phyloP scores from a whole-genome alignment of 2,797 vertebrate genomes.

The Sebastes oblongus region DNA sequence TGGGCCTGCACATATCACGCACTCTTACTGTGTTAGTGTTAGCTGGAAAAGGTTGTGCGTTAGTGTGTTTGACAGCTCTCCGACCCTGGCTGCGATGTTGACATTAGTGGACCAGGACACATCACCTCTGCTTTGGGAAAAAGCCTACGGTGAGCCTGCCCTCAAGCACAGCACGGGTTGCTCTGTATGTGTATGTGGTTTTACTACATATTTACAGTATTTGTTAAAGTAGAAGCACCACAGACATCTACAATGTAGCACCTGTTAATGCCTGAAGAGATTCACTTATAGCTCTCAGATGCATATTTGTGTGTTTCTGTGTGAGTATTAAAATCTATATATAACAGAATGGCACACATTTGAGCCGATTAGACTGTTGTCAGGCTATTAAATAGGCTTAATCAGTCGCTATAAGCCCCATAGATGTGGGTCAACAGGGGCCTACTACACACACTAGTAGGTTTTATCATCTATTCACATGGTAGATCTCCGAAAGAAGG shows the following conservation, averaged over 20 bases:
- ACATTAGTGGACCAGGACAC: slow-evolving; percentile 72
- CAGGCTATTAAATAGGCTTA: too few species aligned
- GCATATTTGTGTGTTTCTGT: not conserved
- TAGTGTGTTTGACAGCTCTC: slow-evolving; percentile 75
- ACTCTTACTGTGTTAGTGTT: slow-evolving; percentile 52
- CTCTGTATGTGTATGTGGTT: not conserved
- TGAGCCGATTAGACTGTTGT: too few species aligned
- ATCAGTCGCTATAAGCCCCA: too few species aligned
- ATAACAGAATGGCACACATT: not conserved
- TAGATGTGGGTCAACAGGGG: too few species aligned
- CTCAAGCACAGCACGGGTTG: slow-evolving; percentile 52
- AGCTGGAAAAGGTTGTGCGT: slow-evolving; percentile 73
- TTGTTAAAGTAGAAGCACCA: slow-evolving; percentile 15
- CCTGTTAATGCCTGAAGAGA: not conserved
- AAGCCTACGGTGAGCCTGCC: slow-evolving; percentile 57
- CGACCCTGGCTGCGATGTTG: slow-evolving; percentile 62
- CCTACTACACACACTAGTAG: too few species aligned
- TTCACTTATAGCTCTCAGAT: not conserved
- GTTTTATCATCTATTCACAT: too few species aligned
- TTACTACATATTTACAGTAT: slow-evolving; percentile 4
- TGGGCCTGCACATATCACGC: slow-evolving; percentile 49
- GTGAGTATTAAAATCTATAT: not conserved
- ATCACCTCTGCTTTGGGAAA: slow-evolving; percentile 77
- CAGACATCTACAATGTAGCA: not conserved
- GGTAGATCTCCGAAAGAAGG: too few species aligned